Evolutionary conservation across 2,113 vertebrate species (phyloP).

Genomic region (Lophius piscatorius): DNA sequence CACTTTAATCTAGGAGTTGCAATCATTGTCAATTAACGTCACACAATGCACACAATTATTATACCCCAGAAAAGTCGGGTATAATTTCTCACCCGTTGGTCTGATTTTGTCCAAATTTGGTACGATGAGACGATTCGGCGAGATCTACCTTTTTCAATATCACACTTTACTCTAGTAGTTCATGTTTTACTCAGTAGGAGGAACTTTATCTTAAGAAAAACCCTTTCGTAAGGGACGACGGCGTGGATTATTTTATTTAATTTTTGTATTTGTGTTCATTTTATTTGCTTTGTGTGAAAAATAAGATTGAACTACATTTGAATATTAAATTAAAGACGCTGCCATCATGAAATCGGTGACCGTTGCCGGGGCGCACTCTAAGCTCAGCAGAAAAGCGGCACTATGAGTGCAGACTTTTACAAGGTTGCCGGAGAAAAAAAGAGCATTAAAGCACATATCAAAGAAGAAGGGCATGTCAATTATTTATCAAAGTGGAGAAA

Average conservation of each 20-base stretch:
- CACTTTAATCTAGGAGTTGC: too few species aligned
- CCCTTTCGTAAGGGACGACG: too few species aligned
- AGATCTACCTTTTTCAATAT: too few species aligned
- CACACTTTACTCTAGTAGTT: too few species aligned
- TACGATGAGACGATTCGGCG: too few species aligned
- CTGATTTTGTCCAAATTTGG: too few species aligned
- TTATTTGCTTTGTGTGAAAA: constrained; percentile 7
- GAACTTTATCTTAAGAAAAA: too few species aligned
- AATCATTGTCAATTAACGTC: too few species aligned
- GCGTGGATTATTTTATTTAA: neutral
- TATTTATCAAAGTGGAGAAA: constrained; percentile 68
- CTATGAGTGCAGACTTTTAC: constrained; percentile 50
- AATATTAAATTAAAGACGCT: constrained; percentile 56
- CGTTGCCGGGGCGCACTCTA: constrained; percentile 52
- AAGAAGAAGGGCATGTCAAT: constrained; percentile 69
- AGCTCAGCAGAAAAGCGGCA: constrained; percentile 45
- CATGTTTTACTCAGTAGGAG: too few species aligned
- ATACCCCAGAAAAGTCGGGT: too few species aligned
- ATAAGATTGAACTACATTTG: constrained; percentile 30
- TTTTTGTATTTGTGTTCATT: constrained; percentile 3
- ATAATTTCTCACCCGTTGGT: too few species aligned
- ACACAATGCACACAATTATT: too few species aligned
- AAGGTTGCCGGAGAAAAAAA: constrained; percentile 52
- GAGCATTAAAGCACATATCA: constrained; percentile 70
- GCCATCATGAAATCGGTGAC: constrained; percentile 46